Percentiles rank a stretch among this genome's conserved stretches.
Evolutionary conservation across 2,113 vertebrate genomes (phyloP).

Genomic region (Fulmarus glacialis): DNA sequence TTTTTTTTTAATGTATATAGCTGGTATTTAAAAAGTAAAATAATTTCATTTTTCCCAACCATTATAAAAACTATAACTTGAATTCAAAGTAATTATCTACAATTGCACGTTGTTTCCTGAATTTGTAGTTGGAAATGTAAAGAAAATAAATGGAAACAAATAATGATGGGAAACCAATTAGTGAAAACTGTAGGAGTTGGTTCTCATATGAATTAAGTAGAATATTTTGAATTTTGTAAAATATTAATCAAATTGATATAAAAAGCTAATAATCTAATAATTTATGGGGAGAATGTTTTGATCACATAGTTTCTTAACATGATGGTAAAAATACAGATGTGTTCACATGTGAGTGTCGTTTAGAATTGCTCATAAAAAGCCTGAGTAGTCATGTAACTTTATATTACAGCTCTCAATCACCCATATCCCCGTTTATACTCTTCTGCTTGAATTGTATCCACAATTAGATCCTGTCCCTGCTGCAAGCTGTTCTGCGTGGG

Average conservation of each 20-base stretch:
- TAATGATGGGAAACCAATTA: background rate
- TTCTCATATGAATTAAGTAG: background rate
- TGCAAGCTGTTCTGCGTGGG: background rate
- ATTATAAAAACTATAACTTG: background rate
- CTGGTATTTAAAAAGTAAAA: background rate
- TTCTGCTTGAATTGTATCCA: background rate
- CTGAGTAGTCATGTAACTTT: background rate
- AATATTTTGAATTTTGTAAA: background rate
- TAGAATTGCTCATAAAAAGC: background rate
- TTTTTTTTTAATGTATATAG: background rate
- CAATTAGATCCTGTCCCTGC: background rate
- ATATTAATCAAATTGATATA: background rate
- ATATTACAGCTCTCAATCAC: background rate
- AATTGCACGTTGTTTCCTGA: background rate
- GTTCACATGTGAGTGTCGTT: background rate
- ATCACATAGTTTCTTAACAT: background rate
- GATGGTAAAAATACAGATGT: background rate
- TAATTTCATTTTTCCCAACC: background rate
- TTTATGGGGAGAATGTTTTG: background rate
- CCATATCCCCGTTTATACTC: background rate
- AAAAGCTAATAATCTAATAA: background rate
- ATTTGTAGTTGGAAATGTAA: background rate
- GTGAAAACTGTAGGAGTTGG: background rate
- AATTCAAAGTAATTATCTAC: background rate
- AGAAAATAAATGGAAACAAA: background rate